Percentiles rank a stretch among this genome's conserved stretches.
phyloP scores from a whole-genome alignment of 2,113 vertebrate species.

The Salvelinus alpinus region DNA sequence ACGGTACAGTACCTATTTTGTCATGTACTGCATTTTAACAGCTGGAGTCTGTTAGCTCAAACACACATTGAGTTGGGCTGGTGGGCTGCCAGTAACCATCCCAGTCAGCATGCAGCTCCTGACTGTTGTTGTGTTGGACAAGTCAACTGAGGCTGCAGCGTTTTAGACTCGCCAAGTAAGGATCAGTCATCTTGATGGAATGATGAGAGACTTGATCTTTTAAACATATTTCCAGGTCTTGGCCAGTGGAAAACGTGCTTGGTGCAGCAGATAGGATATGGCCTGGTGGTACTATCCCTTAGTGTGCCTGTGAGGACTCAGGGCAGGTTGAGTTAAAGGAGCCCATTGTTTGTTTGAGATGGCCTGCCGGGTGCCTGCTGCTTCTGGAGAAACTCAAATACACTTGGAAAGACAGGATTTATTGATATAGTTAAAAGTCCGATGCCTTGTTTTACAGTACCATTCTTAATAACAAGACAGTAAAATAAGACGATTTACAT shows the following conservation, averaged over 20 bases:
- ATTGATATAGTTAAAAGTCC: slow-evolving; percentile 24
- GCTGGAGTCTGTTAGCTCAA: slow-evolving; percentile 7
- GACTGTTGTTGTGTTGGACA: slow-evolving; percentile 34
- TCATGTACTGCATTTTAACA: too few species aligned
- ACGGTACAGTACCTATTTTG: too few species aligned
- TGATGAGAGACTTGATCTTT: slow-evolving; percentile 35
- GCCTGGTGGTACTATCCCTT: not conserved
- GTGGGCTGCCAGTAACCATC: slow-evolving; percentile 29
- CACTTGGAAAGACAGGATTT: slow-evolving; percentile 11
- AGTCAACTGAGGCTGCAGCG: slow-evolving; percentile 33
- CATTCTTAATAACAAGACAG: not conserved
- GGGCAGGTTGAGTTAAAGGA: not conserved
- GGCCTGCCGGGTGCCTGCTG: not conserved
- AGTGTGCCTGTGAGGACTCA: slow-evolving; percentile 13
- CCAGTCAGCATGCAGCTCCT: slow-evolving; percentile 21
- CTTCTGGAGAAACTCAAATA: not conserved
- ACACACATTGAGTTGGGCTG: not conserved
- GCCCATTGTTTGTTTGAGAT: not conserved
- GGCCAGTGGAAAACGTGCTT: slow-evolving; percentile 34
- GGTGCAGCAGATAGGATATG: not conserved
- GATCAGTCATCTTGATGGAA: slow-evolving; percentile 42
- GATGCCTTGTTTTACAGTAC: not conserved
- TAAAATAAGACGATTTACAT: slow-evolving; percentile 3
- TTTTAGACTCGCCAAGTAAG: slow-evolving; percentile 38
- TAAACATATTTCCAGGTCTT: slow-evolving; percentile 53